Conservation (phyloP, 1,140 invertebrate genomes). For the Polypedilum vanderplanki region DNA sequence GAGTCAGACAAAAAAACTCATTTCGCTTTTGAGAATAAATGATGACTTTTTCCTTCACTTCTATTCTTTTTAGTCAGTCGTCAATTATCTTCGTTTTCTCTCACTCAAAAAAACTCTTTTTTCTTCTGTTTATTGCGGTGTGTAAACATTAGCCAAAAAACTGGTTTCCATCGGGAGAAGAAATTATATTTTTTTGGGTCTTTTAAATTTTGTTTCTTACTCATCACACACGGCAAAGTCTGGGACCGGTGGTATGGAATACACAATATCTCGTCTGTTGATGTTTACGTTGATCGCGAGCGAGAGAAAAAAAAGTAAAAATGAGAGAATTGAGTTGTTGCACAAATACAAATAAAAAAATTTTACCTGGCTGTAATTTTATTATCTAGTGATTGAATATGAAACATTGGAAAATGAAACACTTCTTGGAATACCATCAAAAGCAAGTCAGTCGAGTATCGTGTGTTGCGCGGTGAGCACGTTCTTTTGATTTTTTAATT, state of each 20-base stretch:
- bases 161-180: background rate
- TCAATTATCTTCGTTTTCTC: background rate
- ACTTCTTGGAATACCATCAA: background rate
- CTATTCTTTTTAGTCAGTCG: background rate
- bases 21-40: background rate
- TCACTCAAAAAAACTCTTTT: background rate
- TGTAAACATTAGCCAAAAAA: conserved; percentile 18
- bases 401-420: background rate
- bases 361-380: background rate
- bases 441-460: background rate
- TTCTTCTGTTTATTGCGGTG: conserved; percentile 4
- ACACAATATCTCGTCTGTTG: background rate
- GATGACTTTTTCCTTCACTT: conserved; percentile 1
- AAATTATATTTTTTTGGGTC: background rate
- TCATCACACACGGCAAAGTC: too few relatives aligned
- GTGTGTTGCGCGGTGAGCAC: conserved; percentile 1
- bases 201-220: background rate
- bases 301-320: background rate
- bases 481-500: background rate
- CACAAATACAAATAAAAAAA: background rate
- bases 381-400: background rate
- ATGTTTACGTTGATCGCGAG: background rate
- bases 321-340: background rate
- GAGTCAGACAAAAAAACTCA: background rate
- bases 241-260: too few relatives aligned